phyloP scores from a whole-genome alignment of 2,888 invertebrate species.

The Dastarcus helophoroides region DNA sequence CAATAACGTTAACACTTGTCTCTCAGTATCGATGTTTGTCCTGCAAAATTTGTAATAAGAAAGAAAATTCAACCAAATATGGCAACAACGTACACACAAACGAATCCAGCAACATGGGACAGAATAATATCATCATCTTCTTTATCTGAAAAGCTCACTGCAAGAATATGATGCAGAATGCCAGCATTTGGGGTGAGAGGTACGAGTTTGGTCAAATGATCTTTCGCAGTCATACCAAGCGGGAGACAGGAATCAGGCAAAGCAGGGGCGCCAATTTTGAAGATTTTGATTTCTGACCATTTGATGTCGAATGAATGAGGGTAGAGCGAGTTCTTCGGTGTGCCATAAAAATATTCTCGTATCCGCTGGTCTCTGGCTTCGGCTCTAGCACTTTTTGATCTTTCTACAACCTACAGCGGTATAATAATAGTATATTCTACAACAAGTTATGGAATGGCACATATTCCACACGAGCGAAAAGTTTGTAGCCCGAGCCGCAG shows the following conservation, averaged over 20 bases:
- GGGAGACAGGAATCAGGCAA: constrained; percentile 95
- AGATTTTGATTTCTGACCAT: constrained; percentile 79
- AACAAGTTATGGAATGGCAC: no score
- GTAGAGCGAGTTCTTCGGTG: constrained; percentile 56
- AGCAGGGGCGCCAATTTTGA: constrained; percentile 87
- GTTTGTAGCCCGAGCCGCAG: no score
- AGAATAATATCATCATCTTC: constrained; percentile 77
- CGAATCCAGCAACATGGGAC: constrained; percentile 81
- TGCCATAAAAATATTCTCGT: constrained; percentile 93
- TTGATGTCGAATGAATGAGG: constrained; percentile 93
- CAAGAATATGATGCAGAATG: constrained; percentile 78
- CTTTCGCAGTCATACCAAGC: constrained; percentile 86
- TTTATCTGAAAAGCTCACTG: constrained; percentile 75
- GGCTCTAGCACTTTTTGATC: constrained; percentile 57
- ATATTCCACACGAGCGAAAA: no score
- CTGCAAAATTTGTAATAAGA: constrained; percentile 41
- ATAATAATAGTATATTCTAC: no score
- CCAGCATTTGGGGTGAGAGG: constrained; percentile 62
- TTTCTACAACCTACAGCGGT: constrained; percentile 71
- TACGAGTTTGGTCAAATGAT: constrained; percentile 83
- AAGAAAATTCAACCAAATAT: no score
- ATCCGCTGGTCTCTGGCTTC: constrained; percentile 73
- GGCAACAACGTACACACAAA: constrained; percentile 86
- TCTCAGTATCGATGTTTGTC: constrained; percentile 80
- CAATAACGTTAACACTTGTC: constrained; percentile 77